These are phyloP conservation scores for Microhierax caerulescens DNA, from an alignment of 2,797 vertebrate genomes.

Conservation along the genomic window DNA sequence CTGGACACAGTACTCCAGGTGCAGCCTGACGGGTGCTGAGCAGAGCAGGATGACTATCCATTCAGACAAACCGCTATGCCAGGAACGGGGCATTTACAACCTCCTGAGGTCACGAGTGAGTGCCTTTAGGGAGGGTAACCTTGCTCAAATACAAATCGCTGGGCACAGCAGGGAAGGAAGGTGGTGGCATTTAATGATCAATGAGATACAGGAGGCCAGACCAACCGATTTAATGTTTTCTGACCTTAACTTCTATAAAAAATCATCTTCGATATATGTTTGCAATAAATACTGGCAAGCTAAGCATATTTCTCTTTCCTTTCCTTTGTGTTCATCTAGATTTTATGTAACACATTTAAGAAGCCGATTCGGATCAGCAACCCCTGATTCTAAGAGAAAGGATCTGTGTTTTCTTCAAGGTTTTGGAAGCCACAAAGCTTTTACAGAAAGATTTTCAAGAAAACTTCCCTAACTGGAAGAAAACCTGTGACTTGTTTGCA, in stretches of 20 bases:
- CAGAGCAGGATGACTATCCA: too few relatives aligned
- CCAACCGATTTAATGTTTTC: background rate
- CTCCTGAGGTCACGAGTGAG: too few relatives aligned
- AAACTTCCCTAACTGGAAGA: background rate
- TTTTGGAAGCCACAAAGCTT: background rate
- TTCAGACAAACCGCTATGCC: fast-evolving
- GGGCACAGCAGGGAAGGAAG: background rate
- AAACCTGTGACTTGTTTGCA: background rate
- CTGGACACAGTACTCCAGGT: too few relatives aligned
- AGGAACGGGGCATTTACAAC: background rate
- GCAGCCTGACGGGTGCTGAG: too few relatives aligned
- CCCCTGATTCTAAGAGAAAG: background rate
- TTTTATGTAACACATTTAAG: background rate
- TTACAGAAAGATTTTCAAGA: background rate
- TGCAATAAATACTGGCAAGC: background rate
- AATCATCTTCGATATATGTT: background rate
- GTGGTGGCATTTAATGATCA: background rate
- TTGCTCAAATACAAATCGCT: background rate
- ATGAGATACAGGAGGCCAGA: background rate
- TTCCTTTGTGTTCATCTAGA: background rate
- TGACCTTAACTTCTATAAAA: background rate
- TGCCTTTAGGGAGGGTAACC: background rate
- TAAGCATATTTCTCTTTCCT: background rate
- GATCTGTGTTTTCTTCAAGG: background rate
- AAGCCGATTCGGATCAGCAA: background rate